Conservation (phyloP, 2,113 vertebrate species). For the Entosphenus tridentatus region DNA sequence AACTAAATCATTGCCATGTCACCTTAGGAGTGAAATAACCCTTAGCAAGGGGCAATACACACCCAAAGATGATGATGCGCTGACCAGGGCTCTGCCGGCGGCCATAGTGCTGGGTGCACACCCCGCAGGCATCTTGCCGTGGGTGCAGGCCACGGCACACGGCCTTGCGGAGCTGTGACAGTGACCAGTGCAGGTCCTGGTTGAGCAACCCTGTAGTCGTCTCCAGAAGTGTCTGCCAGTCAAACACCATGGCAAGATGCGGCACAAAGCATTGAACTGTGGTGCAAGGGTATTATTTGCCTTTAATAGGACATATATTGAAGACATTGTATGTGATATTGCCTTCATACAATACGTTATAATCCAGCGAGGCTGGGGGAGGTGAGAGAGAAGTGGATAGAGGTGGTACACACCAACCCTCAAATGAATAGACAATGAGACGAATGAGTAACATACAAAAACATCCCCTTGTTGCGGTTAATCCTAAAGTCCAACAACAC, state of each 20-base stretch:
- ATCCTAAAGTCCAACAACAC: background rate
- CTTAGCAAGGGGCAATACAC: conserved; percentile 10
- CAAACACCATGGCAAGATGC: background rate
- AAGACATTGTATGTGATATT: background rate
- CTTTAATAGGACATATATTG: background rate
- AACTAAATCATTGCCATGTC: background rate
- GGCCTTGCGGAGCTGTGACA: conserved; percentile 57
- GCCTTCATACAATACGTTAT: background rate
- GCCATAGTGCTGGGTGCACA: conserved; percentile 85
- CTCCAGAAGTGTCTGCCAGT: conserved; percentile 55
- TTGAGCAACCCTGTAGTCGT: conserved; percentile 76
- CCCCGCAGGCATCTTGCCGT: conserved; percentile 67
- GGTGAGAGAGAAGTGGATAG: too few species aligned
- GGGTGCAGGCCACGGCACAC: conserved; percentile 67
- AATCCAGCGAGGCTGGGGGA: background rate
- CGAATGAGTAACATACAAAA: background rate
- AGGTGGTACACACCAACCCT: background rate
- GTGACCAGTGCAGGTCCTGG: conserved; percentile 91
- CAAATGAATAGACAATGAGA: background rate
- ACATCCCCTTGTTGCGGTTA: background rate
- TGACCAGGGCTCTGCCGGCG: conserved; percentile 50
- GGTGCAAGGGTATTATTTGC: background rate
- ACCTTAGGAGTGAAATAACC: background rate
- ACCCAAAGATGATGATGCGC: conserved; percentile 88
- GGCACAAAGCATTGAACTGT: background rate